Percentiles rank a stretch among this genome's conserved stretches.
phyloP scores from a whole-genome alignment of 2,888 invertebrate species.

The Xestia c-nigrum region DNA sequence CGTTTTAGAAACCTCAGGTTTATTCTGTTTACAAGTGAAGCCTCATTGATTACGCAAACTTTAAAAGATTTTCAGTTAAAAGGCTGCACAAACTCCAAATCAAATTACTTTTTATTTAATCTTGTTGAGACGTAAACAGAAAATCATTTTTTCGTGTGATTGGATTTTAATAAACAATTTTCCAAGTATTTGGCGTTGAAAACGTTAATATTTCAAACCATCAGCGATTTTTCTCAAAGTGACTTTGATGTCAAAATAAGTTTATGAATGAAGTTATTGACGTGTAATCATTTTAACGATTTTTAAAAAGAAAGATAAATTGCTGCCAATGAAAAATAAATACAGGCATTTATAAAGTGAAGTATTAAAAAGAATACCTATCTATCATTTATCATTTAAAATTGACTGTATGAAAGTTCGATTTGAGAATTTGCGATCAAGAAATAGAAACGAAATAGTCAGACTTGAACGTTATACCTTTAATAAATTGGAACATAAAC shows the following conservation, averaged over 20 bases:
- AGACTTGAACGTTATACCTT: not conserved
- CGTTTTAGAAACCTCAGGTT: slow-evolving; percentile 60
- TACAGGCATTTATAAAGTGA: not conserved
- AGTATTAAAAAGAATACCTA: not conserved
- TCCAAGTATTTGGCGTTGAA: slow-evolving; percentile 19
- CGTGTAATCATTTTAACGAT: slow-evolving; percentile 21
- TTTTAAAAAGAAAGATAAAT: slow-evolving; percentile 13
- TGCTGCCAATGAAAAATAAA: slow-evolving; percentile 10
- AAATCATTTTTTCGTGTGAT: slow-evolving; percentile 11
- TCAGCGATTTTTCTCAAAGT: slow-evolving; percentile 29
- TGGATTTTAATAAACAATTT: slow-evolving; percentile 38
- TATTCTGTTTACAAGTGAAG: slow-evolving; percentile 45
- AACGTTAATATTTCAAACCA: slow-evolving; percentile 28
- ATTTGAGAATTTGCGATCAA: not conserved
- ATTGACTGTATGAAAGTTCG: not conserved
- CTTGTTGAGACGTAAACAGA: not conserved
- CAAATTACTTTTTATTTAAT: slow-evolving; percentile 30
- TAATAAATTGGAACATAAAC: slow-evolving; percentile 12
- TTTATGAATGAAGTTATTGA: slow-evolving; percentile 30
- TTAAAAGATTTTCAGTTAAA: slow-evolving; percentile 26
- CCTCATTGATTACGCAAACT: slow-evolving; percentile 32
- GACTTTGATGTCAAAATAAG: slow-evolving; percentile 37
- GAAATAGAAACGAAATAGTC: not conserved
- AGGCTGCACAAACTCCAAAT: slow-evolving; percentile 30
- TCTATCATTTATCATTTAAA: slow-evolving; percentile 13